Evolutionary conservation across 1,140 invertebrate species (phyloP), one percentile per base, ranked within the genome.

Genomic region (Lasioglossum albipes): DNA sequence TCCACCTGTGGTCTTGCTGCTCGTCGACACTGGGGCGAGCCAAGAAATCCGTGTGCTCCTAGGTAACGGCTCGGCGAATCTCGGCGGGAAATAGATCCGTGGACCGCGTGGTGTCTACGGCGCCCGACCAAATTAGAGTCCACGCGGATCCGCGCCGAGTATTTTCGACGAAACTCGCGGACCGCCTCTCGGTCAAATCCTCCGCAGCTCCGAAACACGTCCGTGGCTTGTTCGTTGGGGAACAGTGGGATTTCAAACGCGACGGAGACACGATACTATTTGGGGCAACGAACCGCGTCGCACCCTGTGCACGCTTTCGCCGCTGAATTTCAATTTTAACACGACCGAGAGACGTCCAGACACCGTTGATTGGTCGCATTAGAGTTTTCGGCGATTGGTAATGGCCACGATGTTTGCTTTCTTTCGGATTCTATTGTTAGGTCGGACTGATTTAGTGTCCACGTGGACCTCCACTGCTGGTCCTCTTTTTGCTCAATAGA

Each of bases 31-130:
- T 49, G n/a, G 42, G 64, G n/a, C 73, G 68, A 71, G 85, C 87
- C 87, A 87, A 89, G 86, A 85, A 87, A 81, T 87, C 81, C 84
- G 78, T 85, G 84, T 86, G 79, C 84, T 80, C 84, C 72, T 76
- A 85, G 73, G 86, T 81, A 84, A 76, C 82, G 83, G 77, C 75
- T 74, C 83, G 82, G 54, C 82, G 62, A 72, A 52, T 62, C 81
- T 27, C 45, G 75, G 76, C 81, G 75, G 83, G 83, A 90, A 91
- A 91, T 90, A 91, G 88, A 91, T 31, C 59, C 77, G 71, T 84
- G 87, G 85, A 91, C 91, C 91, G 88, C 91, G 91, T 92, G 91
- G 91, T 92, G 91, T 92, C 91, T 92, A 70, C 89, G 87, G 87
- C 83, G 87, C 88, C 86, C 82, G 86, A 89, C 88, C 72, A 82